Evolutionary conservation across 2,797 vertebrate species (phyloP).

Genomic region (Acanthis flammea): DNA sequence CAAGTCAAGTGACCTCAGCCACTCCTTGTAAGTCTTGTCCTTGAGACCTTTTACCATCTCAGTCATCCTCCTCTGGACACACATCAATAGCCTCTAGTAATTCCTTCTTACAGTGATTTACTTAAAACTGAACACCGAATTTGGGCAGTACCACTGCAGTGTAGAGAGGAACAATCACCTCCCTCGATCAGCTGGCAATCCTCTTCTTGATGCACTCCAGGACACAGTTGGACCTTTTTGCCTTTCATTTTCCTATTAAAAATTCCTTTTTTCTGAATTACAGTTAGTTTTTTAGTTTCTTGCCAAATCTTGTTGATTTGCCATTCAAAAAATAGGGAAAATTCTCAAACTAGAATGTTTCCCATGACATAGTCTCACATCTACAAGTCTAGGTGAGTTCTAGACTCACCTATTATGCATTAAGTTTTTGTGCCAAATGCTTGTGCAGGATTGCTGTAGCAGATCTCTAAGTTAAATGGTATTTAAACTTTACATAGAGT

Average conservation of each 20-base stretch:
- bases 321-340: background rate
- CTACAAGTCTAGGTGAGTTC: background rate
- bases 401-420: background rate
- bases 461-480: background rate
- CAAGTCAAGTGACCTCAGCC: background rate
- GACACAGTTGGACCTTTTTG: background rate
- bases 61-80: background rate
- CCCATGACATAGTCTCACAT: background rate
- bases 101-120: background rate
- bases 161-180: background rate
- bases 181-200: background rate
- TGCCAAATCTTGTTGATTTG: background rate
- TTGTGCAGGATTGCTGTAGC: background rate
- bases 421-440: background rate
- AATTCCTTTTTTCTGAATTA: background rate
- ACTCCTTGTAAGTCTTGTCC: background rate
- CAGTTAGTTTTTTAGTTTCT: background rate
- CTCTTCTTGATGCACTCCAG: background rate
- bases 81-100: background rate
- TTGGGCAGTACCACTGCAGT: background rate
- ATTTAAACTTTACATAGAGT: background rate
- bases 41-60: background rate
- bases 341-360: background rate
- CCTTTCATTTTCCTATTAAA: background rate
- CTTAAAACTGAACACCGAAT: background rate